Base-by-base conservation (phyloP, 1,140 invertebrate species). In the Danaus plexippus region DNA sequence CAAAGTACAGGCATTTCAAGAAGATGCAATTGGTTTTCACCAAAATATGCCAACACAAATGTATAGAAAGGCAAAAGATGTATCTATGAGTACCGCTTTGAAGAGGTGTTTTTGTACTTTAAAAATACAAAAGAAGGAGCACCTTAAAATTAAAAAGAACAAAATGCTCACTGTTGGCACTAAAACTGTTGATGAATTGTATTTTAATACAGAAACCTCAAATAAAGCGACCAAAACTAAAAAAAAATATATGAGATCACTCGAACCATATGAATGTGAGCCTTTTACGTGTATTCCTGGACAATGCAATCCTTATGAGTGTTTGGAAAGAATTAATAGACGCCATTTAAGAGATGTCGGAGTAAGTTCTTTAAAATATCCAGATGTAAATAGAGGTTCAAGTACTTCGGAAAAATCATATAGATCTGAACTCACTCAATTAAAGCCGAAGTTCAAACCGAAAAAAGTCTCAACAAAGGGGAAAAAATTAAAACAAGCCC, bases 61-160 rank as follows among this genome's bases (percentile, higher is more conserved):
- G 51, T 18, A 47, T 52, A 56, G 32, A 11, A 52, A 57, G 40
- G 42, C 55, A 58, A 51, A 52, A n/a, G 9, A 18, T 48, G 40
- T 11, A 11, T 41, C 15, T n/a, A 9, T 63, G 11, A 59, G 56
- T n/a, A 48, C 47, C 32, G 22, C 42, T 42, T 47, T 66, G 18
- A 68, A 67, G 63, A 57, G 57, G 55, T 68, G 69, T 62, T 64
- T 66, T 47, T 68, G 63, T 64, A 68, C 61, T 43, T 56, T 66
- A 48, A 59, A 63, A 50, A 46, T 71, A 12, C 32, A 63, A 41
- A 59, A 52, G 42, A 59, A 66, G 15, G 13, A 63, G 42, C 46
- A 49, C 11, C 40, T 42, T 43, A 56, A 64, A 63, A 51, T 12
- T 46, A 61, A 57, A 47, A 54, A 44, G 44, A 15, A 9, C 13